These are phyloP conservation scores for Trimorus sp. DNA, from an alignment of 2,888 invertebrate species.

Conservation along the genomic window DNA sequence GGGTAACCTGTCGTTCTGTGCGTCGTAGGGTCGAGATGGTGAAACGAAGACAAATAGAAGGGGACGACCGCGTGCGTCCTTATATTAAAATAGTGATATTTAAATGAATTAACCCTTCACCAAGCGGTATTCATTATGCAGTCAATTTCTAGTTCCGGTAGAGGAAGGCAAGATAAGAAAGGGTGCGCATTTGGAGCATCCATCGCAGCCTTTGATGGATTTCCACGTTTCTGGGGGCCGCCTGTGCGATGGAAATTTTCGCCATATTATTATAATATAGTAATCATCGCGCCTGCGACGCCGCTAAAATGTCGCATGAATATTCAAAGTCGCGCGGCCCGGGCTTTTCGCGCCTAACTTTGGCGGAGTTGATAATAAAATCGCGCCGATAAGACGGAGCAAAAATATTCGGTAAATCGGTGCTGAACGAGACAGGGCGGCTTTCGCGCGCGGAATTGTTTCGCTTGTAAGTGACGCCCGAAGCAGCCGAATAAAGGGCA, in stretches of 20 bases:
- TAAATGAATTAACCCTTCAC: constrained; percentile 65
- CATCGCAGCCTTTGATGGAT: constrained; percentile 59
- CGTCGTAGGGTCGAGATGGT: too few relatives aligned
- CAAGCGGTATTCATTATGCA: constrained; percentile 66
- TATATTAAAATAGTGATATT: constrained; percentile 66
- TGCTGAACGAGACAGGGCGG: too few relatives aligned
- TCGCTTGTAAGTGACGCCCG: too few relatives aligned
- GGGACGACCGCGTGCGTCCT: constrained; percentile 41
- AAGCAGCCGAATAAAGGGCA: constrained; percentile 11
- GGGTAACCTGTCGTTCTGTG: too few relatives aligned
- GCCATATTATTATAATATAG: constrained; percentile 64
- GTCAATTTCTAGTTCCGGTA: constrained; percentile 64
- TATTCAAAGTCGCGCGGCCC: too few relatives aligned
- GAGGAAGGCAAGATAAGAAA: constrained; percentile 49
- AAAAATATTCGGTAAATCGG: too few relatives aligned
- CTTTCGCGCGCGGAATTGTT: too few relatives aligned
- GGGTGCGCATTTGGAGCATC: constrained; percentile 51
- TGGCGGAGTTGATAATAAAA: too few relatives aligned
- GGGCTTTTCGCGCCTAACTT: too few relatives aligned
- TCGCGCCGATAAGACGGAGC: too few relatives aligned
- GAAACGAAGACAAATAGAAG: constrained; percentile 45
- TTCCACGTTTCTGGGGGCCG: constrained; percentile 41
- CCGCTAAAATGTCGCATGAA: too few relatives aligned
- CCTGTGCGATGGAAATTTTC: constrained; percentile 66
- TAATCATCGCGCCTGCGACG: background rate